phyloP scores from a whole-genome alignment of 2,888 invertebrate genomes.

The Drosophila mayaguana region DNA sequence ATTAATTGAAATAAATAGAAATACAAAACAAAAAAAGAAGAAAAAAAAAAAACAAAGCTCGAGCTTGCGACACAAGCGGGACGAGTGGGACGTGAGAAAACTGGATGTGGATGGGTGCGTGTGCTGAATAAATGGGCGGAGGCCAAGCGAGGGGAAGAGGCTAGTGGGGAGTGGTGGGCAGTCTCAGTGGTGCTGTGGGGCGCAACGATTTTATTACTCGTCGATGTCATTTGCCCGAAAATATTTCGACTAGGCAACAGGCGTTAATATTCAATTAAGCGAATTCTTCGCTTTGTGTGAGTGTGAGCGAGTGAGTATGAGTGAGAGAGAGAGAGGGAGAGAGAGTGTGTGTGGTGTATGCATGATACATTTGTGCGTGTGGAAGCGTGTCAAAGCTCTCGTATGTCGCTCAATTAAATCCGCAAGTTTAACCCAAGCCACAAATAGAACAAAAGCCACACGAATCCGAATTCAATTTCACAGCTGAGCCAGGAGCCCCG shows the following conservation, averaged over 20 bases:
- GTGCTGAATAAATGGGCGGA: not conserved
- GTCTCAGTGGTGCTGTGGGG: not conserved
- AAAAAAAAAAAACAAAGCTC: conserved; percentile 9
- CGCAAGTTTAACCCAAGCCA: conserved; percentile 50
- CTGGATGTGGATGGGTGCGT: conserved; percentile 19
- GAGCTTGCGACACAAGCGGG: conserved; percentile 22
- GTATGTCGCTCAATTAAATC: conserved; percentile 72
- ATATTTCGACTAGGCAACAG: conserved; percentile 62
- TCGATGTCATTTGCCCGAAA: conserved; percentile 51
- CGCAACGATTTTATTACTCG: conserved; percentile 32
- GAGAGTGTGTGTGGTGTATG: conserved; percentile 9
- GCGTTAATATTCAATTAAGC: conserved; percentile 76
- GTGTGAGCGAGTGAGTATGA: not conserved
- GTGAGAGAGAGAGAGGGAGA: not conserved
- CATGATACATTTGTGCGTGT: conserved; percentile 44
- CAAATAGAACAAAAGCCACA: conserved; percentile 23
- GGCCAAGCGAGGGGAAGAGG: no score
- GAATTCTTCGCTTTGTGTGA: conserved; percentile 44
- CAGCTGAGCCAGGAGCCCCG: not conserved
- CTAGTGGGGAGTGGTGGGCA: not conserved
- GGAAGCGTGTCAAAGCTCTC: conserved; percentile 60
- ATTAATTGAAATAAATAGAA: conserved; percentile 76
- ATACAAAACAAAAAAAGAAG: conserved; percentile 15
- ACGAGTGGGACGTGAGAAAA: conserved; percentile 41
- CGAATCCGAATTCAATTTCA: conserved; percentile 24